Conservation (phyloP, 2,888 invertebrate species). For the Coenonympha arcania region DNA sequence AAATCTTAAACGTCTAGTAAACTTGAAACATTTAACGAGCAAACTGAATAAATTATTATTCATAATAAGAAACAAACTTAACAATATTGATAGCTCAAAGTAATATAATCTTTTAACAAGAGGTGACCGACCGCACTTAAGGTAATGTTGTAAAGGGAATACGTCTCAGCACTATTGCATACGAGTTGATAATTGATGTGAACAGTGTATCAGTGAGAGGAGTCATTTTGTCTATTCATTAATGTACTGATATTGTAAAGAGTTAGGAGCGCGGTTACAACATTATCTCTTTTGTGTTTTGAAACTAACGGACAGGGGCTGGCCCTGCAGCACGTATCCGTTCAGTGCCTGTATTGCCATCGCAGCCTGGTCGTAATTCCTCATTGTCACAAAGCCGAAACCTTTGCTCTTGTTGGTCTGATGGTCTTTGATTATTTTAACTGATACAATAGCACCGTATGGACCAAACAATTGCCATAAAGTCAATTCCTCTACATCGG, state of each 20-base stretch:
- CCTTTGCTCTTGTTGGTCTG: conserved; percentile 73
- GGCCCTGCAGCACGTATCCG: conserved; percentile 65
- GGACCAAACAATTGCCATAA: conserved; percentile 73
- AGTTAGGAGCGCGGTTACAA: conserved; percentile 52
- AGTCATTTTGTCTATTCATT: conserved; percentile 62
- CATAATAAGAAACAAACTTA: conserved; percentile 73
- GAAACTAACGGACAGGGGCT: conserved; percentile 71
- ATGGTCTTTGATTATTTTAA: conserved; percentile 73
- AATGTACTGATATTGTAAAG: conserved; percentile 71
- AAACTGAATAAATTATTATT: conserved; percentile 75
- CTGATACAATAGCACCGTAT: conserved; percentile 74
- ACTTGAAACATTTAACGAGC: conserved; percentile 75
- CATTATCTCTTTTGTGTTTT: conserved; percentile 75
- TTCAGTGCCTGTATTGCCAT: conserved; percentile 73
- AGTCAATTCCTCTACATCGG: conserved; percentile 70
- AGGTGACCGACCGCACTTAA: conserved; percentile 58
- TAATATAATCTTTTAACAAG: conserved; percentile 72
- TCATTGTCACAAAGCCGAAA: conserved; percentile 73
- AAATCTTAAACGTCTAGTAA: conserved; percentile 72
- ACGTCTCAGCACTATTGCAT: conserved; percentile 46
- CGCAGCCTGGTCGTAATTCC: conserved; percentile 72
- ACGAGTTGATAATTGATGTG: conserved; percentile 54
- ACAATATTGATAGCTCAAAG: conserved; percentile 74
- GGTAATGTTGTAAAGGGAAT: conserved; percentile 47
- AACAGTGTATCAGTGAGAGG: conserved; percentile 60